Evolutionary conservation across 2,113 vertebrate genomes (phyloP).

Genomic region (Urocynchramus pylzowi): DNA sequence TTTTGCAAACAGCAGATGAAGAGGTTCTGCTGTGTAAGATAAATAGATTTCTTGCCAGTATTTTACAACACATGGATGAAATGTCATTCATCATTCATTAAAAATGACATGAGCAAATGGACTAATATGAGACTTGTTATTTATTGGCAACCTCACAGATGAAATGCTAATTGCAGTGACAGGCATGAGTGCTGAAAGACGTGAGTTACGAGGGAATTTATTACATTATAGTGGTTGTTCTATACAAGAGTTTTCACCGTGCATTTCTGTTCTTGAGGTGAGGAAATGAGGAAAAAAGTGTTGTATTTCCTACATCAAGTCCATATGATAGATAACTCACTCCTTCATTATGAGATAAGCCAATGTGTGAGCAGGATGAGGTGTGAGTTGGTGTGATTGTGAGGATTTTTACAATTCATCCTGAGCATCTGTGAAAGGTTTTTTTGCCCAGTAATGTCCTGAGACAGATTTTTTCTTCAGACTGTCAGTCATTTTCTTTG

Average conservation of each 20-base stretch:
- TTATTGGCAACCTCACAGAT: slow-evolving; percentile 1
- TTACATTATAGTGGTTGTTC: neutral
- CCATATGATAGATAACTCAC: neutral
- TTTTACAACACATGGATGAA: neutral
- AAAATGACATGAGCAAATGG: neutral
- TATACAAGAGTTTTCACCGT: neutral
- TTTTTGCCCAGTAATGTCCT: neutral
- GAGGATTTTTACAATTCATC: neutral
- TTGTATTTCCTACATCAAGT: neutral
- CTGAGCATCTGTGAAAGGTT: neutral
- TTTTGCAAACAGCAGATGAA: neutral
- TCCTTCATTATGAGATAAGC: neutral
- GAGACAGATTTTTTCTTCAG: neutral
- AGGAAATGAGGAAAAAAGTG: neutral
- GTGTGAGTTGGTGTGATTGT: neutral
- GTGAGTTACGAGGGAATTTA: neutral
- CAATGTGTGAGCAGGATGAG: neutral
- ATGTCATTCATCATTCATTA: slow-evolving; percentile 1
- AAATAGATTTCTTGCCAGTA: neutral
- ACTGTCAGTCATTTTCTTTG: neutral
- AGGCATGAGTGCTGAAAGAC: neutral
- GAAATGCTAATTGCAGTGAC: slow-evolving; percentile 12
- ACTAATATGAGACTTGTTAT: neutral
- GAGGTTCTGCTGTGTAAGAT: neutral
- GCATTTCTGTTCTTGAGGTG: neutral